Evolutionary conservation across 2,888 invertebrate genomes (phyloP).

Genomic region (Agonopterix arenella): DNA sequence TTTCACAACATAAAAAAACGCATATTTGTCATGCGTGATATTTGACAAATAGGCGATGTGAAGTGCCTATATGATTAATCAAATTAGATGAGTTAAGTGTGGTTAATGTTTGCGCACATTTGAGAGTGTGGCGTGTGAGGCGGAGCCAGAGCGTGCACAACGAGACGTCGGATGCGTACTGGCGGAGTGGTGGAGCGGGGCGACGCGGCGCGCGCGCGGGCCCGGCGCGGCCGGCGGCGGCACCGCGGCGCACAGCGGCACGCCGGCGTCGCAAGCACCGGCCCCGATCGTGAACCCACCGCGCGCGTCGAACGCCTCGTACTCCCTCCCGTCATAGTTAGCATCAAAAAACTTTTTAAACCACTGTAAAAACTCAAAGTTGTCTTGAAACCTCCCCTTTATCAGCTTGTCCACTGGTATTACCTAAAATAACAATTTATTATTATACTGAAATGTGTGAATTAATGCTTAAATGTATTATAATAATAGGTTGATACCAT

Average conservation of each 20-base stretch:
- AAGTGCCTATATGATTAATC: background rate
- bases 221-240: slow-evolving; percentile 21
- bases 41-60: too few species aligned
- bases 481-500: background rate
- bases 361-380: slow-evolving; percentile 99
- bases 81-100: slow-evolving; percentile 9
- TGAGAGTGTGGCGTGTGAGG: slow-evolving; percentile 28
- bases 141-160: slow-evolving; percentile 32
- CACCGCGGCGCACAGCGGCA: slow-evolving; percentile 58
- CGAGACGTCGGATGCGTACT: slow-evolving; percentile 48
- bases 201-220: slow-evolving; percentile 22
- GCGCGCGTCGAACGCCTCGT: slow-evolving; percentile 93
- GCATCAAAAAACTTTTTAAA: slow-evolving; percentile 99
- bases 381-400: slow-evolving; percentile 99
- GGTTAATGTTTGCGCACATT: slow-evolving; percentile 21
- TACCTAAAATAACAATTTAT: slow-evolving; percentile 82
- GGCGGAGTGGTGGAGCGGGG: slow-evolving; percentile 49
- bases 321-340: slow-evolving; percentile 98
- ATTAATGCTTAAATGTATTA: background rate
- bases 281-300: slow-evolving; percentile 89
- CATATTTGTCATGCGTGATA: too few species aligned
- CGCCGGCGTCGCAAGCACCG: slow-evolving; percentile 73
- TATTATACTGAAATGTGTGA: background rate
- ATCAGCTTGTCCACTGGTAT: slow-evolving; percentile 99
- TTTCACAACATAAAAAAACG: too few species aligned